Evolutionary conservation across 2,888 invertebrate genomes (phyloP), one percentile per base, ranked within the genome.

Genomic region (Orthosia cruda): DNA sequence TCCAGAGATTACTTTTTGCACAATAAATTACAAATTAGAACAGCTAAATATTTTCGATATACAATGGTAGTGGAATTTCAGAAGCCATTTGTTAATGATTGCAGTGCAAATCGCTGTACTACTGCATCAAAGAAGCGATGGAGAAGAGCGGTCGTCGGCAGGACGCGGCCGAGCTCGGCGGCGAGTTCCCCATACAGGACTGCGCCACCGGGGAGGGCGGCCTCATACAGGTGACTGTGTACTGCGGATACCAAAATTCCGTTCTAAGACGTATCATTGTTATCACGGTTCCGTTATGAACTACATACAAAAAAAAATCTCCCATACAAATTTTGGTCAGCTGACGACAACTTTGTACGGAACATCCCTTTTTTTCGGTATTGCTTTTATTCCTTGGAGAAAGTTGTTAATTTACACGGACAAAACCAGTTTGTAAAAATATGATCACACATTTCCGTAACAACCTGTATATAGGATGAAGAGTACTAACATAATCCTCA

Each of bases 111-210:
- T 99, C 99, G 91, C 97, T 99, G 77, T 99, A 99, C 96, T 99
- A 99, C 96, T 99, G 99, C 94, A 99, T 99, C 91, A 99, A 99
- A 95, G 99, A 99, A 89, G 99, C 99, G 18, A 99, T 99, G 99
- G 99, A 99, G 95, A 98, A 98, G 66, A 98, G 98, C 71, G 98
- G 98, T 0, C 97, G 98, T 67, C 97, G 97, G 20, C 98, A 98
- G 66, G 97, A 97, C 85, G 97, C 97, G 73, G 97, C 98, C 2
- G 98, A 98, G 91, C 96, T 98, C 66, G 99, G 99, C 18, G 99
- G 99, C 4, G 99, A 99, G 96, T 99, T 99, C 96, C 99, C 99
- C 7, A 99, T 99, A 52, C 99, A 99, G 94, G 99, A 99, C 95
- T 98, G 99, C 97, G 98, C 98, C 89, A 98, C 99, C 15, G 99